Evolutionary conservation across 2,888 invertebrate genomes (phyloP), one percentile per base, ranked within the genome.

Genomic region (Ecliptopera silaceata): DNA sequence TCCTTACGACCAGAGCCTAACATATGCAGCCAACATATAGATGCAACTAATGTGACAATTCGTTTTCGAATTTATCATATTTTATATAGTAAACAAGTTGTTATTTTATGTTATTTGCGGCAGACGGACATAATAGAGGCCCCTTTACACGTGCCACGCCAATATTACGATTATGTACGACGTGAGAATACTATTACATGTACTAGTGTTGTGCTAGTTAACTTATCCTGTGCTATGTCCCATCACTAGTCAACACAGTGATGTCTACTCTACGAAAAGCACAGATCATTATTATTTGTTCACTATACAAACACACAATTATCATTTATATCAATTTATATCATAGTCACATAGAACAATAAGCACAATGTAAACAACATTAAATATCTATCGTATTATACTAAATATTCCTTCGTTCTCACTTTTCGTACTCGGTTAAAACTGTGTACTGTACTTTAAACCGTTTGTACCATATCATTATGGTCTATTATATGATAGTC

Each of bases 101-200:
- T 47, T 65, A 65, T 66, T 57, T 56, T 56, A 59, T 38, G 41
- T 56, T 58, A 18, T 20, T 43, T 65, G 72, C 82, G 64, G 70
- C 86, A 92, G 92, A 77, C 88, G 80, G 84, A 84, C 65, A 83
- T 92, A 69, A 71, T 86, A 75, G 84, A 85, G 55, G 82, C 82
- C 61, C 72, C 80, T 63, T 70, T 80, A 77, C 77, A 82, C 80
- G 90, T 92, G 76, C 91, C 91, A 17, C 86, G 83, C n/a, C 83
- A 78, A 34, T 92, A 77, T 85, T 91, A 82, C 85, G 75, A 85
- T 77, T 67, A 79, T 68, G 88, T 89, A 88, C 76, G 87, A 68
- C 55, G 73, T 76, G 71, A 45, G 52, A 56, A 48, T 38, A 42
- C 43, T 56, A 58, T 64, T 64, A 64, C 53, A 59, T 65, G 61